Percentiles rank a stretch among this genome's conserved stretches.
Conservation (phyloP, 35 echinoderm and acorn worm genomes). For the Eucidaris tribuloides region DNA sequence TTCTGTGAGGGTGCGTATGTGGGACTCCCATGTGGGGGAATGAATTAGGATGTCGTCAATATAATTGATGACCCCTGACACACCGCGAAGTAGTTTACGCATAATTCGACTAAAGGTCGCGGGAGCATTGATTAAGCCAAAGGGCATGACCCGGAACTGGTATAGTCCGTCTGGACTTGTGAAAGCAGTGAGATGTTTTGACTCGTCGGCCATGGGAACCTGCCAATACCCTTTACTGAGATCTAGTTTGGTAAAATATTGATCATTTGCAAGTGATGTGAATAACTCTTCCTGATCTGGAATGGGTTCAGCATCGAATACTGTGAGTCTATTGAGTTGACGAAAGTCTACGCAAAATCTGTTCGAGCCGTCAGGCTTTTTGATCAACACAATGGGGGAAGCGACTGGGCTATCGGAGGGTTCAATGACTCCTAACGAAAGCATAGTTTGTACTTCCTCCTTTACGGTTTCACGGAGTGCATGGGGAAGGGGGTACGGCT, state of each 20-base stretch:
- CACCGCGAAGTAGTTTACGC: background rate
- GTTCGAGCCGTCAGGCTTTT: background rate
- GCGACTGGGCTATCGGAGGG: constrained; percentile 13
- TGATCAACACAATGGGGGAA: constrained; percentile 36
- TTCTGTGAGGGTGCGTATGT: background rate
- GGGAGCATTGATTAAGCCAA: constrained; percentile 41
- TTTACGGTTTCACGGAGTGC: constrained; percentile 36
- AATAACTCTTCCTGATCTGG: constrained; percentile 44
- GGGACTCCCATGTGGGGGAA: constrained; percentile 29
- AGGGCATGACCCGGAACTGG: constrained; percentile 43
- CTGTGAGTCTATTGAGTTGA: constrained; percentile 30
- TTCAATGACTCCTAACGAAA: constrained; percentile 29
- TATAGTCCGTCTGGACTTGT: constrained; percentile 23
- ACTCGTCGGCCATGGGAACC: constrained; percentile 1
- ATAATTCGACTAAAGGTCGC: constrained; percentile 34
- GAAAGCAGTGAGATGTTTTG: constrained; percentile 40
- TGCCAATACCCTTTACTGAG: constrained; percentile 60
- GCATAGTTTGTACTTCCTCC: constrained; percentile 16
- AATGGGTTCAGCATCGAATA: constrained; percentile 51
- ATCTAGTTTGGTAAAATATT: constrained; percentile 41
- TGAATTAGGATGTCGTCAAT: constrained; percentile 44
- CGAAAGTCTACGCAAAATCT: constrained; percentile 46
- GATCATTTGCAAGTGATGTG: background rate
- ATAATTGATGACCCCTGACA: constrained; percentile 12
- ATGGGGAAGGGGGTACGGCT: constrained; percentile 44